Percentiles rank a stretch among this genome's conserved stretches.
These are phyloP conservation scores for Labeo rohita DNA, from an alignment of 2,113 vertebrate genomes.

Conservation along the genomic window DNA sequence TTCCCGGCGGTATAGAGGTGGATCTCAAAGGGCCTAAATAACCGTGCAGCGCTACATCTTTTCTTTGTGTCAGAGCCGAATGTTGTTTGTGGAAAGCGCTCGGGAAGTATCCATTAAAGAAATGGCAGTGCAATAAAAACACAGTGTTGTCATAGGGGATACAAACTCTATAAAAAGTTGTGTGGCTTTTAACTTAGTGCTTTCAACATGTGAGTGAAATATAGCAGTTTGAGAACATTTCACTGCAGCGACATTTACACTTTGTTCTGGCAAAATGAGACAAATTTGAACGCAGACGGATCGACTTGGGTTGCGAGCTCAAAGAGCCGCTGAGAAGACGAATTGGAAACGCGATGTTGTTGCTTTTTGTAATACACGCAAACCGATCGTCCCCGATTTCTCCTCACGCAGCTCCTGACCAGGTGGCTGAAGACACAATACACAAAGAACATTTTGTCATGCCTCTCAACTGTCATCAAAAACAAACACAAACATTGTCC, in stretches of 20 bases:
- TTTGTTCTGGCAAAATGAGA: not conserved
- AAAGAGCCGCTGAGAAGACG: not conserved
- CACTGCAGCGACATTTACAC: not conserved
- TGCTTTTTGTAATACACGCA: conserved; percentile 64
- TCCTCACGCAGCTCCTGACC: conserved; percentile 70
- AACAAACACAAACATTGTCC: conserved; percentile 61
- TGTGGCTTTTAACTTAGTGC: not conserved
- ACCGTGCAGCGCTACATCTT: not conserved
- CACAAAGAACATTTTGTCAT: conserved; percentile 83
- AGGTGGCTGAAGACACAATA: conserved; percentile 82
- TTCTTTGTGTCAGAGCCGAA: conserved; percentile 28
- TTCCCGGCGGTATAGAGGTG: conserved; percentile 2
- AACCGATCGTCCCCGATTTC: conserved; percentile 53
- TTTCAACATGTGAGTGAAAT: conserved; percentile 14
- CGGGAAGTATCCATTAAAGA: conserved; percentile 27
- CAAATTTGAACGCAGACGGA: not conserved
- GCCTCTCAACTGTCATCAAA: conserved; percentile 67
- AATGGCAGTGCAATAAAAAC: conserved; percentile 44
- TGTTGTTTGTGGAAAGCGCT: conserved; percentile 33
- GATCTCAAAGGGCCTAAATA: conserved; percentile 28
- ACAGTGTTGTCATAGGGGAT: conserved; percentile 1
- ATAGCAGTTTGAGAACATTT: not conserved
- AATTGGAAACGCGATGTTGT: conserved; percentile 77
- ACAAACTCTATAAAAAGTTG: not conserved
- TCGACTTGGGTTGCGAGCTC: conserved; percentile 5